Evolutionary conservation across 2,797 vertebrate genomes (phyloP).

Genomic region (Pseudomugil gertrudae): DNA sequence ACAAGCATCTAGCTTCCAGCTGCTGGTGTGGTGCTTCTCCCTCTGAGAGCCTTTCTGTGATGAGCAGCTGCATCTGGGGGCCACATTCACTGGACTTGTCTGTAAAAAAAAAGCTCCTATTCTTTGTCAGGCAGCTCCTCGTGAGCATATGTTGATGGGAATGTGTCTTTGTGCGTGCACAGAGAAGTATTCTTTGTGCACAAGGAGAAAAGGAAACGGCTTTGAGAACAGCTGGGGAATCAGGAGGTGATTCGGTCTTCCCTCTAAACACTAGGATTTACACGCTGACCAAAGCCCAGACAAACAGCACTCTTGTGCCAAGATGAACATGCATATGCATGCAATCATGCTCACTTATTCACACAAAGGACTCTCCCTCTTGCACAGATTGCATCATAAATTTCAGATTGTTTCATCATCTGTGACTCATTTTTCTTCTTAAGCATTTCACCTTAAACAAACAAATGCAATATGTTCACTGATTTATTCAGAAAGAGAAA

Average conservation of each 20-base stretch:
- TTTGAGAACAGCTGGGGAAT: constrained; percentile 68
- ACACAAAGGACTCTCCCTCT: constrained; percentile 58
- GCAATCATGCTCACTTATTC: constrained; percentile 48
- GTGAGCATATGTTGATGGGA: constrained; percentile 31
- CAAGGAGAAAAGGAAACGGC: constrained; percentile 35
- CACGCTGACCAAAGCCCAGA: constrained; percentile 56
- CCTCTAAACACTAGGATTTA: constrained; percentile 64
- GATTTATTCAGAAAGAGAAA: constrained; percentile 41
- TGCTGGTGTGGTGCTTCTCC: constrained; percentile 66
- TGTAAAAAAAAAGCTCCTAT: constrained; percentile 41
- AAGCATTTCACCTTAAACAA: constrained; percentile 63
- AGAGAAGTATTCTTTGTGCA: constrained; percentile 56
- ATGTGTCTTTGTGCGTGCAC: constrained; percentile 35
- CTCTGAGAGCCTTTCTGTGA: constrained; percentile 46
- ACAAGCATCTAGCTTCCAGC: constrained; percentile 70
- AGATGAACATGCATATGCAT: constrained; percentile 70
- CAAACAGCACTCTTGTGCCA: constrained; percentile 57
- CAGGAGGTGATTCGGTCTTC: constrained; percentile 57
- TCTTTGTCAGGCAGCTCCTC: constrained; percentile 30
- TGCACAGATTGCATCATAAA: constrained; percentile 67
- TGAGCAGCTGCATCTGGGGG: constrained; percentile 51
- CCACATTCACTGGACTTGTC: constrained; percentile 46
- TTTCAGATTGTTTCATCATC: constrained; percentile 77
- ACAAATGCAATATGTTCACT: constrained; percentile 48
- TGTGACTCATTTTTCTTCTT: constrained; percentile 54